phyloP scores from a whole-genome alignment of 2,797 vertebrate species.

The Poliocrania exsul region DNA sequence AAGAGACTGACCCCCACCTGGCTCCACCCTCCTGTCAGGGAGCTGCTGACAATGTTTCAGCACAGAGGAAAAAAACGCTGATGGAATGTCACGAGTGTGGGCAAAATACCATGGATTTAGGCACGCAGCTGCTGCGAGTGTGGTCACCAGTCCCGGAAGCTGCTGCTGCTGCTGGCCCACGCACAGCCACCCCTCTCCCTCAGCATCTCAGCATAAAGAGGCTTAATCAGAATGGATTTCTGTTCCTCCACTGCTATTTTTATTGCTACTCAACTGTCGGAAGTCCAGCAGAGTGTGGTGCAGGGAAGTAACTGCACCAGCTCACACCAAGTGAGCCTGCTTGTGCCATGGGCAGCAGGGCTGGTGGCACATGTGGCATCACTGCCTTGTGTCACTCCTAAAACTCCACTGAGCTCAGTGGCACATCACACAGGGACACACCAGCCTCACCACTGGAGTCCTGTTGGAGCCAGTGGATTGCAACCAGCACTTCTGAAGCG shows the following conservation, averaged over 20 bases:
- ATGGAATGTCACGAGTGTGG: fast-evolving
- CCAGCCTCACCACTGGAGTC: neutral
- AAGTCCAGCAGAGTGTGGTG: neutral
- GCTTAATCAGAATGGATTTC: neutral
- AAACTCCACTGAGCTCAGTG: neutral
- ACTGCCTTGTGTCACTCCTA: fast-evolving
- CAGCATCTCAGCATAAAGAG: neutral
- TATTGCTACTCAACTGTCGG: neutral
- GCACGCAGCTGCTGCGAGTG: fast-evolving
- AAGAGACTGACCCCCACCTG: neutral
- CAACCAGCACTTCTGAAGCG: neutral
- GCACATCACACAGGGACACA: fast-evolving
- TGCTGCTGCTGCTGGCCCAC: neutral
- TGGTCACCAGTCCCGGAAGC: fast-evolving
- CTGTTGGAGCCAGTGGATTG: neutral
- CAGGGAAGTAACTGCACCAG: neutral
- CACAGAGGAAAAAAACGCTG: fast-evolving
- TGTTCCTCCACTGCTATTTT: slow-evolving; percentile 7
- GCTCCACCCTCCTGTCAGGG: neutral
- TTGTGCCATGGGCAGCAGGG: fast-evolving
- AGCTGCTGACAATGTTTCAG: fast-evolving
- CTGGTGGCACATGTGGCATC: fast-evolving
- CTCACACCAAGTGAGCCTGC: fast-evolving
- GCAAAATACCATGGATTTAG: fast-evolving
- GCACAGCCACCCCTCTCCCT: neutral